phyloP scores from a whole-genome alignment of 1,140 invertebrate genomes.

The Bombus impatiens region DNA sequence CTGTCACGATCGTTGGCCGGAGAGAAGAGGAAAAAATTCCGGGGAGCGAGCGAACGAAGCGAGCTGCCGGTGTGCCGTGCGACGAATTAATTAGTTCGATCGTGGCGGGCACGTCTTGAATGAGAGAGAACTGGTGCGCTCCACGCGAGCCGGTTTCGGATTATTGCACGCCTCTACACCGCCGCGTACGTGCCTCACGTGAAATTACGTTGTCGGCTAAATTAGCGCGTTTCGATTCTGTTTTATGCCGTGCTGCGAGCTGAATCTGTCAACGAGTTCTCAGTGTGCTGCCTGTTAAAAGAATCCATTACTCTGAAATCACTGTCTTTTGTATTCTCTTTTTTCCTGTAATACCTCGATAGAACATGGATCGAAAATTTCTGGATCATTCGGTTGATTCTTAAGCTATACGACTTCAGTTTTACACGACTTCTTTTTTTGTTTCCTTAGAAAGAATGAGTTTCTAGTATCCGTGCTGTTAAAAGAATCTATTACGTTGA shows the following conservation, averaged over 20 bases:
- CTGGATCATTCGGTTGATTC: neutral
- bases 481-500: too few species aligned
- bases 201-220: conserved; percentile 58
- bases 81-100: conserved; percentile 70
- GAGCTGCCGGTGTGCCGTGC: conserved; percentile 47
- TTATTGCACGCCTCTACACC: conserved; percentile 54
- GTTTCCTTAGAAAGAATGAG: too few species aligned
- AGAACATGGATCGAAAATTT: neutral
- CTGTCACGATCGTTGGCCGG: conserved; percentile 56
- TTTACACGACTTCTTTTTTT: neutral
- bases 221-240: conserved; percentile 60
- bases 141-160: conserved; percentile 50
- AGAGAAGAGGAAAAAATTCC: conserved; percentile 46
- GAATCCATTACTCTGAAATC: neutral
- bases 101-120: conserved; percentile 63
- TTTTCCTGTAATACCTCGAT: neutral
- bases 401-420: neutral
- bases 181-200: conserved; percentile 58
- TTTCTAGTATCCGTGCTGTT: too few species aligned
- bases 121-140: conserved; percentile 53
- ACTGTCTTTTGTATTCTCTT: neutral
- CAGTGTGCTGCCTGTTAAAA: neutral
- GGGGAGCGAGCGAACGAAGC: conserved; percentile 29
- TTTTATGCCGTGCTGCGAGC: conserved; percentile 32
- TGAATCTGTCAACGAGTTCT: conserved; percentile 11